Evolutionary conservation across 2,797 vertebrate species (phyloP), one percentile per base, ranked within the genome.

Genomic region (Danio choprae): DNA sequence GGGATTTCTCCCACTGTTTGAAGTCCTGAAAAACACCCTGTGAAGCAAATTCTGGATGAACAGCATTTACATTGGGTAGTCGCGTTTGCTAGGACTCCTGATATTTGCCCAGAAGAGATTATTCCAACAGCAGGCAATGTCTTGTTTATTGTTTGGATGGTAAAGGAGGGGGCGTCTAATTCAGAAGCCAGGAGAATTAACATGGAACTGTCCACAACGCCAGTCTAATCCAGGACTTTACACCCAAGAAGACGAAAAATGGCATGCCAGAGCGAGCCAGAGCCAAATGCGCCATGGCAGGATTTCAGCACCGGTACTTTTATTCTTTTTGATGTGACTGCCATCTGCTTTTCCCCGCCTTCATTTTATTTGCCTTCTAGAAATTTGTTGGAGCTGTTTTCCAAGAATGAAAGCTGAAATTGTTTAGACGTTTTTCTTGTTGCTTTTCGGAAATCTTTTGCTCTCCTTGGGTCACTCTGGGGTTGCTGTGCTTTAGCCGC

Each of bases 71-170:
- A 75, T 71, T 72, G 64, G 80, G 78, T 43, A 46, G 60, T 76
- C 18, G 36, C 86, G 79, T 87, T 87, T 86, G 86, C 65, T 43
- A 29, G 75, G 55, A 62, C 63, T 81, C 43, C 76, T 82, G 76
- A 74, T 88, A 77, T 84, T 86, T 87, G 74, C 81, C 75, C 67
- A 77, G 56, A 71, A 69, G 68, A 70, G 78, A 67, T 74, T 74
- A 79, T 85, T 78, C 77, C 71, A 58, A 75, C 79, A 83, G 76
- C 81, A 79, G 82, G 77, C 75, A 20, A 53, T 81, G 68, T 80
- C 77, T 81, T 85, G 84, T 87, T 85, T 87, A 74, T 80, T 76
- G 72, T 86, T 85, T 82, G 80, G 83, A 80, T 83, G 44, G 81
- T 8, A 53, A 51, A 75, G 77, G 44, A 79, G 56, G 76, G 77